These are phyloP conservation scores for Laticauda colubrina DNA, from an alignment of 2,113 vertebrate genomes.

Conservation along the genomic window DNA sequence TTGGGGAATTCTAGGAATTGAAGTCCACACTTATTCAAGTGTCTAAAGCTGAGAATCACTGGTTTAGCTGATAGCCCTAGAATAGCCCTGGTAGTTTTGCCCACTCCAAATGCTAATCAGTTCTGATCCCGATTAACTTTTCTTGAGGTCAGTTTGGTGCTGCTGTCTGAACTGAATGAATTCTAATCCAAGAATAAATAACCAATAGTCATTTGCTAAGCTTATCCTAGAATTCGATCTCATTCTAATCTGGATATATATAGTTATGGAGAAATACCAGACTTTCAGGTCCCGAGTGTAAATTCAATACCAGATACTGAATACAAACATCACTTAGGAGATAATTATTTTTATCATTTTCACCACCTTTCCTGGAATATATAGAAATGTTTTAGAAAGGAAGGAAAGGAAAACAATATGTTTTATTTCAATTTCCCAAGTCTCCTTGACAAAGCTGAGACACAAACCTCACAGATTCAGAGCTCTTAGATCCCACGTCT, in stretches of 20 bases:
- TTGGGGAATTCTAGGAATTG: not conserved
- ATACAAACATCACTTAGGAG: not conserved
- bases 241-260: not conserved
- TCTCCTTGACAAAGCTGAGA: not conserved
- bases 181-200: not conserved
- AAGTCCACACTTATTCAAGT: not conserved
- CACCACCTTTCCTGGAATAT: not conserved
- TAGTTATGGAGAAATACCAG: not conserved
- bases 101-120: not conserved
- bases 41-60: not conserved
- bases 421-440: not conserved
- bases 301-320: not conserved
- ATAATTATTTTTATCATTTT: not conserved
- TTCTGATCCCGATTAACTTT: not conserved
- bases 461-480: not conserved
- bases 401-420: not conserved
- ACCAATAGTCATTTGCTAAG: not conserved
- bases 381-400: not conserved
- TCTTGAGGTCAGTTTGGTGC: not conserved
- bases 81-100: not conserved
- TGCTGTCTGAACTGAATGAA: not conserved
- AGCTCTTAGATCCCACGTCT: not conserved
- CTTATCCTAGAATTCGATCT: not conserved
- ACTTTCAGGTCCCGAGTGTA: not conserved
- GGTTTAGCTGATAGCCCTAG: not conserved